Evolutionary conservation across 2,113 vertebrate species (phyloP).

Genomic region (Arothron firmamentum): DNA sequence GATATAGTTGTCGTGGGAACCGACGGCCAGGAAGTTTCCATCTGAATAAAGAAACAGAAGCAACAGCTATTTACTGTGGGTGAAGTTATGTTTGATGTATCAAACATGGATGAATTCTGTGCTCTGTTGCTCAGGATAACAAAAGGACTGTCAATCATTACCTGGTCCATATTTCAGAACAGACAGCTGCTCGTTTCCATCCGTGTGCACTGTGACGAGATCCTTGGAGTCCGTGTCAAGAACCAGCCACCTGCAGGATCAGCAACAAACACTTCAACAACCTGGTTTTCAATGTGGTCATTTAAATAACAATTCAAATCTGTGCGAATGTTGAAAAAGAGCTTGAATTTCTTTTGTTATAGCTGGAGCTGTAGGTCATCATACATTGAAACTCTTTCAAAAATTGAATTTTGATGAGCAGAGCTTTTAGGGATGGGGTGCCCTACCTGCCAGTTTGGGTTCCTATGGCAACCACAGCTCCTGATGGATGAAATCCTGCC

Average conservation of each 20-base stretch:
- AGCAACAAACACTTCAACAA: conserved; percentile 6
- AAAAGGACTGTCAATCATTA: conserved; percentile 49
- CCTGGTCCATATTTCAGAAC: conserved; percentile 93
- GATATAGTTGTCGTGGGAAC: conserved; percentile 98
- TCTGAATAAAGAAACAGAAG: conserved; percentile 71
- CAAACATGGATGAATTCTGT: neutral
- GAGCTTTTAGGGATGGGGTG: neutral
- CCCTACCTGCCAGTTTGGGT: conserved; percentile 89
- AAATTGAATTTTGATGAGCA: neutral
- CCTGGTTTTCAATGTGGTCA: neutral
- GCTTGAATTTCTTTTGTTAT: neutral
- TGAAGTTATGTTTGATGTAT: no score
- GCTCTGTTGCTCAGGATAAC: neutral
- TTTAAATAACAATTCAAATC: neutral
- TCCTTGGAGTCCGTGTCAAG: conserved; percentile 96
- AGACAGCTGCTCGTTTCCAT: conserved; percentile 96
- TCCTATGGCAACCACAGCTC: conserved; percentile 91
- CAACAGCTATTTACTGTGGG: no score
- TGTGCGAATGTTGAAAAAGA: no score
- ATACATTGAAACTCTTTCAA: neutral
- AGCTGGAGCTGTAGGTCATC: neutral
- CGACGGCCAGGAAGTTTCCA: conserved; percentile 92
- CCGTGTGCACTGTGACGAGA: conserved; percentile 94
- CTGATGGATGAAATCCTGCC: conserved; percentile 92
- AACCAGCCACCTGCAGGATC: conserved; percentile 90